Conservation (phyloP, 2,888 invertebrate species). For the Thymelicus lineola region DNA sequence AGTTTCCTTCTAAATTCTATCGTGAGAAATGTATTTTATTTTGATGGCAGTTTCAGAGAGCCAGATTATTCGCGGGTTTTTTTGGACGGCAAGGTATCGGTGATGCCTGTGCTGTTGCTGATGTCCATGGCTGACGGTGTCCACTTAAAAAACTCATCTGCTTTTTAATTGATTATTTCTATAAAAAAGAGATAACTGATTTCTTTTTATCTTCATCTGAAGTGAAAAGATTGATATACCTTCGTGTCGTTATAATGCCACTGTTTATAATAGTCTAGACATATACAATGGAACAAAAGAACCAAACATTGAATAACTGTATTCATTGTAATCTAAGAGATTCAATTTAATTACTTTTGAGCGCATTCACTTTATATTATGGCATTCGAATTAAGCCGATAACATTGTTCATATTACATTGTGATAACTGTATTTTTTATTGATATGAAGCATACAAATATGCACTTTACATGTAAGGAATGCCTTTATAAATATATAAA, state of each 20-base stretch:
- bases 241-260: neutral
- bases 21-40: too few relatives aligned
- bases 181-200: too few relatives aligned
- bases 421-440: neutral
- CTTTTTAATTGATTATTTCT: too few relatives aligned
- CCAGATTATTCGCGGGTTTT: too few relatives aligned
- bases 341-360: neutral
- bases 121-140: too few relatives aligned
- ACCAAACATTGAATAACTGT: slow-evolving; percentile 41
- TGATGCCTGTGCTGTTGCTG: too few relatives aligned
- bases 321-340: slow-evolving; percentile 9
- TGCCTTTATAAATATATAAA: neutral
- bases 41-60: too few relatives aligned
- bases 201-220: too few relatives aligned
- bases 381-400: neutral
- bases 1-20: too few relatives aligned
- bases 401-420: neutral
- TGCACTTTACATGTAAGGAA: neutral
- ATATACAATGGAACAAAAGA: slow-evolving; percentile 57
- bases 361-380: slow-evolving; percentile 1
- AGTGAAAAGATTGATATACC: neutral
- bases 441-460: neutral
- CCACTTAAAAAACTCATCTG: too few relatives aligned
- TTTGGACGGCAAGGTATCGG: too few relatives aligned
- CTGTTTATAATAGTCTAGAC: slow-evolving; percentile 1